Conservation (phyloP, 2,797 vertebrate species). For the Orientallactaga sibirica region DNA sequence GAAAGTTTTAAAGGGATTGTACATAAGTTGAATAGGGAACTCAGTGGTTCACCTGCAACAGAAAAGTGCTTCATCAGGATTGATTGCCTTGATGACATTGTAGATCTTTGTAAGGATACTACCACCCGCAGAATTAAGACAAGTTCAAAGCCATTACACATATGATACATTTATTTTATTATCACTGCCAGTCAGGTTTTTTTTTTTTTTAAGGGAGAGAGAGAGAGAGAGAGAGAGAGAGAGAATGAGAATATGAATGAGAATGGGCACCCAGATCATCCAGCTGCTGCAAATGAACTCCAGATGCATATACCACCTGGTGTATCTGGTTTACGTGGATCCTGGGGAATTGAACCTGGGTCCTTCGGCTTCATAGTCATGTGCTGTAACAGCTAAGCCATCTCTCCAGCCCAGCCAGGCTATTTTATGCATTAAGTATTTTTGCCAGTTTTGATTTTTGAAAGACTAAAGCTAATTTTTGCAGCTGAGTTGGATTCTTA, state of each 20-base stretch:
- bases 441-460: constrained; percentile 56
- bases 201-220: background rate
- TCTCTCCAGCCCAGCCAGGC: no score
- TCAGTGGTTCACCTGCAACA: constrained; percentile 16
- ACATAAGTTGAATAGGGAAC: constrained; percentile 37
- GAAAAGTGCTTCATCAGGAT: constrained; percentile 8
- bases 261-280: no score
- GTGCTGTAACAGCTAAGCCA: no score
- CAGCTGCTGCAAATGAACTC: no score
- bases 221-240: no score
- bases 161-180: constrained; percentile 48
- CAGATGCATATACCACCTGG: no score
- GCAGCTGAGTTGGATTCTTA: constrained; percentile 42
- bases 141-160: constrained; percentile 15
- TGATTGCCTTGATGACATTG: constrained; percentile 41
- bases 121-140: constrained; percentile 28
- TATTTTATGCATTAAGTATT: no score
- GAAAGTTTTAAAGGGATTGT: background rate
- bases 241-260: no score
- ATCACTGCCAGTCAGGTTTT: constrained; percentile 51
- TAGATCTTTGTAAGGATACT: constrained; percentile 25
- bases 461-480: constrained; percentile 18
- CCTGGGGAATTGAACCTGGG: no score
- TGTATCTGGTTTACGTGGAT: no score
- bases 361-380: no score